Conservation (phyloP, 2,797 vertebrate genomes). For the Aeoliscus strigatus region DNA sequence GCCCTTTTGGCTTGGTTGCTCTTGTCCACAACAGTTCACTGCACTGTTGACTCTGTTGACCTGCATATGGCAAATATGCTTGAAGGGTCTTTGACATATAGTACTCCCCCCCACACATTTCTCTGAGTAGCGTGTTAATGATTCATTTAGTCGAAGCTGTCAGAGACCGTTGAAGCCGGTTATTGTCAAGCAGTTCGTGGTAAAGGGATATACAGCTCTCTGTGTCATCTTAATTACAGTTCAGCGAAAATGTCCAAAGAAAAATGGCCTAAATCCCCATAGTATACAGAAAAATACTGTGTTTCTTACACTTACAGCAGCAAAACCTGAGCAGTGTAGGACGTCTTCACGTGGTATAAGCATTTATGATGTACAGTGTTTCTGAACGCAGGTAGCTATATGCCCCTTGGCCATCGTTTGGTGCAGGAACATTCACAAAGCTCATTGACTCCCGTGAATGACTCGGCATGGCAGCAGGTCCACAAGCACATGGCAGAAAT, state of each 20-base stretch:
- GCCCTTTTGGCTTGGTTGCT: no score
- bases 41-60: no score
- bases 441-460: no score
- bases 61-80: slow-evolving; percentile 2
- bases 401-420: no score
- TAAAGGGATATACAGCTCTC: slow-evolving; percentile 23
- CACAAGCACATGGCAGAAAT: no score
- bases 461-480: no score
- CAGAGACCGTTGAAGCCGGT: slow-evolving; percentile 25
- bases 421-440: slow-evolving; percentile 1
- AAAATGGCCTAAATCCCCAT: slow-evolving; percentile 18
- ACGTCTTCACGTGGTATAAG: no score
- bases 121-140: no score
- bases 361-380: slow-evolving; percentile 1
- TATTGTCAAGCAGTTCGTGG: slow-evolving; percentile 31
- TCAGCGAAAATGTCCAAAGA: slow-evolving; percentile 31
- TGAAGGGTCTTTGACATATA: background rate
- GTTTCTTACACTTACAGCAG: slow-evolving; percentile 11
- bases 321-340: background rate
- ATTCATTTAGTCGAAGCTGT: slow-evolving; percentile 32
- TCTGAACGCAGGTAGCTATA: background rate
- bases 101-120: no score
- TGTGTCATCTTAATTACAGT: slow-evolving; percentile 44
- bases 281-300: slow-evolving; percentile 18
- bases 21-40: no score